Base-by-base conservation (phyloP, 2,113 vertebrate genomes). In the Aix galericulata region DNA sequence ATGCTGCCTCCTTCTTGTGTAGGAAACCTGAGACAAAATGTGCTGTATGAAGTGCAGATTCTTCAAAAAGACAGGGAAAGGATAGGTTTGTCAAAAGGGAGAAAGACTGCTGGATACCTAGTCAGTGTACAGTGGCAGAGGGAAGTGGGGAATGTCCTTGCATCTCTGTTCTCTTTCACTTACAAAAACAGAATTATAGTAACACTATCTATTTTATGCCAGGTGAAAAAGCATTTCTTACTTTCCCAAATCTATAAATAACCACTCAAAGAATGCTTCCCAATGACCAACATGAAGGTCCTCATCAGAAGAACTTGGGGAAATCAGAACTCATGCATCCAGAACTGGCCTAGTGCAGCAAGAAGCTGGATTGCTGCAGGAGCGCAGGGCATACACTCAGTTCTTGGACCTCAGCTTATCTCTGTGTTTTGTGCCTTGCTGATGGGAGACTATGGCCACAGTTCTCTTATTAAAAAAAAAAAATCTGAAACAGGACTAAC, bases 291-390 rank as follows among this genome's bases (percentile, higher is more conserved):
- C 16, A 21, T 1, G 1, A 55, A 68, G 13, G 18, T 40, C 31
- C 64, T 69, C 23, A 40, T 17, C 69, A 68, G 64, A 63, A 55
- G 34, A 11, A 71, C 21, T 29, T 23, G 25, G 32, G 68, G 53
- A 83, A 60, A 50, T 69, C n/a, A 16, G 20, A 36, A 63, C 48
- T 34, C 0, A 0, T 0, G 2, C 0, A 0, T 8, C 62, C 55
- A 52, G 55, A 46, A 31, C 23, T 32, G 29, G 44, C 34, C 34
- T 53, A 80, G 63, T 0, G 1, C 1, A 13, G 38, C 23, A 44
- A 60, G 64, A 55, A 69, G 27, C n/a, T 34, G 71, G 46, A 44
- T 3, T 40, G 79, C 15, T 13, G 23, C 0, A 1, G 44, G 63
- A 77, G 36, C 0, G 2, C 12, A 23, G 50, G 17, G 53, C 58